phyloP scores from a whole-genome alignment of 2,888 invertebrate genomes.

The Hypercompe scribonia region DNA sequence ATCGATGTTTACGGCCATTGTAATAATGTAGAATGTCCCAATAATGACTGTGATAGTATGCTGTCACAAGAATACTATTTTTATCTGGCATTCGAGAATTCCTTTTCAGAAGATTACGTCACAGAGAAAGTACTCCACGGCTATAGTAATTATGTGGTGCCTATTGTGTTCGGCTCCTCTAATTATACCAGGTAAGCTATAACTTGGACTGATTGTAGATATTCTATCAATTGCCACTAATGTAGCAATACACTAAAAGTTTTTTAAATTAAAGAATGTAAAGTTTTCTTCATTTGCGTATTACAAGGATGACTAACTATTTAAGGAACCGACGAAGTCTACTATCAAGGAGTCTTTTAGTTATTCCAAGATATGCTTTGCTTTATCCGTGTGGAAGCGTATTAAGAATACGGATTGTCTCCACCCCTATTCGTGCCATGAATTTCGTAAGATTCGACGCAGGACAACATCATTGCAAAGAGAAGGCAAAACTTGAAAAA shows the following conservation, averaged over 20 bases:
- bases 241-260: too few relatives aligned
- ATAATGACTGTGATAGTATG: background rate
- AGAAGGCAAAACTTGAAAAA: too few relatives aligned
- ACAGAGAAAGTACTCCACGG: conserved; percentile 72
- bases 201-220: conserved; percentile 4
- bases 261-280: too few relatives aligned
- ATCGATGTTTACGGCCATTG: conserved; percentile 67
- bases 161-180: conserved; percentile 89
- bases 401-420: too few relatives aligned
- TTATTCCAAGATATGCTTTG: too few relatives aligned
- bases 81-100: conserved; percentile 74
- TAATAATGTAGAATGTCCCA: conserved; percentile 52
- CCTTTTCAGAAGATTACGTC: conserved; percentile 68
- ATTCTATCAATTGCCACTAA: too few relatives aligned
- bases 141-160: conserved; percentile 87
- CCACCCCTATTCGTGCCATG: too few relatives aligned
- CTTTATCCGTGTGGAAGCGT: too few relatives aligned
- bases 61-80: conserved; percentile 42
- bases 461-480: too few relatives aligned
- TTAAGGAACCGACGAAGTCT: background rate
- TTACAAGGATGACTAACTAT: background rate
- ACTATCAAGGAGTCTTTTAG: background rate
- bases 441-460: too few relatives aligned
- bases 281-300: too few relatives aligned
- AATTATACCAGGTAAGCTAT: conserved; percentile 83